A percentile compares a stretch with the other conserved stretches of the same genome.
phyloP scores from a whole-genome alignment of 2,113 vertebrate genomes.

The Morone chrysops region DNA sequence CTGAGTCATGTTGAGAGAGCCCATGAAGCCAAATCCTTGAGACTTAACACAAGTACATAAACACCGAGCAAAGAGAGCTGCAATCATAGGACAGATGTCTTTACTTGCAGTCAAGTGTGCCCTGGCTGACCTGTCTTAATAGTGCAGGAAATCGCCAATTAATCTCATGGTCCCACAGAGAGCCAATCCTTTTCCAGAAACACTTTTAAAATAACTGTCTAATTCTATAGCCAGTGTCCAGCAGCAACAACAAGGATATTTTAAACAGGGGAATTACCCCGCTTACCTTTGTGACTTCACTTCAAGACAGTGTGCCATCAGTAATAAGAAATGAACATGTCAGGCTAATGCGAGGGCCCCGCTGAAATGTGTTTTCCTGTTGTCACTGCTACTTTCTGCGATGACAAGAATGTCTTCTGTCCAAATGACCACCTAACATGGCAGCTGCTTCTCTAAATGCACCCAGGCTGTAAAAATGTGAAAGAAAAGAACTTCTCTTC shows the following conservation, averaged over 20 bases:
- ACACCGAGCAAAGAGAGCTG: neutral
- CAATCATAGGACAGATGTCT: neutral
- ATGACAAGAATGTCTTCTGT: neutral
- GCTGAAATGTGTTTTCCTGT: constrained; percentile 26
- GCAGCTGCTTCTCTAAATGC: constrained; percentile 3
- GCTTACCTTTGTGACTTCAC: constrained; percentile 9
- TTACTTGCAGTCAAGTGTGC: neutral
- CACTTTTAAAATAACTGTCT: constrained; percentile 37
- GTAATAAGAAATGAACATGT: neutral
- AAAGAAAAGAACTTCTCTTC: constrained; percentile 15
- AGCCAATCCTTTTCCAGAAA: constrained; percentile 37
- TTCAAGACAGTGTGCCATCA: neutral
- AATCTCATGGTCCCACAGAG: constrained; percentile 21
- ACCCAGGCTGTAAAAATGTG: constrained; percentile 1
- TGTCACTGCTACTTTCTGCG: constrained; percentile 4
- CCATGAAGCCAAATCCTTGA: neutral
- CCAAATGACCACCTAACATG: constrained; percentile 13
- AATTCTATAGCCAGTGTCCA: neutral
- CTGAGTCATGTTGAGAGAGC: neutral
- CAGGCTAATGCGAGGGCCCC: neutral
- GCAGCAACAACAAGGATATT: neutral
- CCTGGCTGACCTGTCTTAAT: constrained; percentile 12
- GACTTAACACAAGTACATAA: neutral
- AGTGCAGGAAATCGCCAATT: constrained; percentile 30
- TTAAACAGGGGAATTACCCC: neutral